Percentiles rank a stretch among this genome's conserved stretches.
Conservation (phyloP, 2,888 invertebrate species). For the Deilephila elpenor region DNA sequence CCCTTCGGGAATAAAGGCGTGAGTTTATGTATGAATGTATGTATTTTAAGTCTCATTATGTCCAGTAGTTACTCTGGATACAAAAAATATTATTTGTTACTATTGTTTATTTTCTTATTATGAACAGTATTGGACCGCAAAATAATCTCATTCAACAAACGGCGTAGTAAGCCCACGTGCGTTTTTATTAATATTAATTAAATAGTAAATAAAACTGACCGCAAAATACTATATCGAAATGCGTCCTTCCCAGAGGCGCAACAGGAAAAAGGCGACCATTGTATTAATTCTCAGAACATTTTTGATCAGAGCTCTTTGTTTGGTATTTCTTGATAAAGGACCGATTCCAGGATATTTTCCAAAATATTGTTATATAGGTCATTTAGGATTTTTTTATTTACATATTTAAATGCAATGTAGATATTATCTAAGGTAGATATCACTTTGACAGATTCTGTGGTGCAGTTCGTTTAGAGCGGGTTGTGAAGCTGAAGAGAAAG, state of each 20-base stretch:
- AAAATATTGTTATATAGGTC: background rate
- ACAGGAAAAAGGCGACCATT: slow-evolving; percentile 29
- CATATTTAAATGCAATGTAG: too few species aligned
- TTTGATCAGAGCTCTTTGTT: slow-evolving; percentile 20
- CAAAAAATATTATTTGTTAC: too few species aligned
- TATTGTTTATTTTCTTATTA: too few species aligned
- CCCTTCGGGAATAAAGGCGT: too few species aligned
- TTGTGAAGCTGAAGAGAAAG: too few species aligned
- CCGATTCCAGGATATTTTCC: slow-evolving; percentile 12
- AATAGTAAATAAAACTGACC: background rate
- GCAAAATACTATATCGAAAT: slow-evolving; percentile 12
- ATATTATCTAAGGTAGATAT: too few species aligned
- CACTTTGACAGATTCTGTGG: too few species aligned
- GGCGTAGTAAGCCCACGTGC: background rate
- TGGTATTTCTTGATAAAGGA: slow-evolving; percentile 3
- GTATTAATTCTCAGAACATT: slow-evolving; percentile 20
- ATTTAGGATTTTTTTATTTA: background rate
- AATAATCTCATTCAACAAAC: background rate
- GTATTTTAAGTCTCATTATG: too few species aligned
- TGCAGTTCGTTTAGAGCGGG: too few species aligned
- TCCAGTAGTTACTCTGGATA: too few species aligned
- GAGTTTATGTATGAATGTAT: too few species aligned
- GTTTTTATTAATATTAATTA: background rate
- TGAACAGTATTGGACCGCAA: too few species aligned
- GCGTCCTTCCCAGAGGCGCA: background rate